phyloP scores from a whole-genome alignment of 2,888 invertebrate species.

The Drosophila parthenogenetica region DNA sequence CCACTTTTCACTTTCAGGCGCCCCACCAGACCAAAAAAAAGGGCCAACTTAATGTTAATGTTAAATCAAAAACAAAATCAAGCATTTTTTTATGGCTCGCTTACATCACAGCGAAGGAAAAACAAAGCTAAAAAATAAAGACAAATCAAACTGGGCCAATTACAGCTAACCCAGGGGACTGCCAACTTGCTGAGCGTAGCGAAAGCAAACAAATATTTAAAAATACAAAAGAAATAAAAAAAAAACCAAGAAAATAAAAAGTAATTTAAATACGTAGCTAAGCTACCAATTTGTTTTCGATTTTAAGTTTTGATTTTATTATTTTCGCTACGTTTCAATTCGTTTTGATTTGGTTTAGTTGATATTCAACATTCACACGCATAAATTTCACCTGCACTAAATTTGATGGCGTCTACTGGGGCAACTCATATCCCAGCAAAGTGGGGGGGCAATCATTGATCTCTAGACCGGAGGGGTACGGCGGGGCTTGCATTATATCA shows the following conservation, averaged over 20 bases:
- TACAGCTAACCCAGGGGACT: slow-evolving; percentile 7
- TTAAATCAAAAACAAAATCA: slow-evolving; percentile 29
- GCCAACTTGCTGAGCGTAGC: slow-evolving; percentile 38
- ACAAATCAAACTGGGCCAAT: slow-evolving; percentile 46
- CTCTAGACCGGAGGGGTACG: background rate
- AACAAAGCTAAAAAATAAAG: background rate
- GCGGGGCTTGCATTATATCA: slow-evolving; percentile 47
- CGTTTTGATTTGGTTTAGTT: slow-evolving; percentile 46
- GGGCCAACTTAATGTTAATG: slow-evolving; percentile 26
- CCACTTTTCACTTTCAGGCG: slow-evolving; percentile 71
- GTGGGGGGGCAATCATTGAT: background rate
- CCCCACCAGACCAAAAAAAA: slow-evolving; percentile 9
- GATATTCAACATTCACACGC: slow-evolving; percentile 74
- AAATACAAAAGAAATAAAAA: background rate
- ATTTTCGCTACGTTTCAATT: slow-evolving; percentile 41
- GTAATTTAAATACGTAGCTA: slow-evolving; percentile 36
- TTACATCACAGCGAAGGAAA: slow-evolving; percentile 41
- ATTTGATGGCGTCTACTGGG: slow-evolving; percentile 52
- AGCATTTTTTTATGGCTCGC: slow-evolving; percentile 43
- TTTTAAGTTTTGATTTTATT: slow-evolving; percentile 34
- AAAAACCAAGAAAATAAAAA: background rate
- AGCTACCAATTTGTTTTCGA: slow-evolving; percentile 59
- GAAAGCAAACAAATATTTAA: slow-evolving; percentile 53
- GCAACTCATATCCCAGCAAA: slow-evolving; percentile 20
- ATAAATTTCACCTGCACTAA: slow-evolving; percentile 77